Evolutionary conservation across 2,888 invertebrate genomes (phyloP), one percentile per base, ranked within the genome.

Genomic region (Campaea margaritaria): DNA sequence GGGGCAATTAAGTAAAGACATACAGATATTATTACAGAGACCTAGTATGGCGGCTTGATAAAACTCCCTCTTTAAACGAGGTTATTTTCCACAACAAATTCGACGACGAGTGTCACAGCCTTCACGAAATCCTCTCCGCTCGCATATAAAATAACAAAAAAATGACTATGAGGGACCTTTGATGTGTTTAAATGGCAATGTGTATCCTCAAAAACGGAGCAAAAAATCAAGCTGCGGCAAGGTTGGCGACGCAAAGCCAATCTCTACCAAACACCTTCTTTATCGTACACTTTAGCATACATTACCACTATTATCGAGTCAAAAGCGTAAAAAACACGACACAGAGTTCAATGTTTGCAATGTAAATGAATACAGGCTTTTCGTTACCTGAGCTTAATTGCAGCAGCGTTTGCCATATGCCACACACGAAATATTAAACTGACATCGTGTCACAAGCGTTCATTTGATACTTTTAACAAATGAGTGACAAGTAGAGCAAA

Each of bases 101-200:
- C 54, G 49, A 53, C 53, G 48, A 44, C n/a, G n/a, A n/a, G n/a
- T n/a, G 62, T 53, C 41, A 62, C 53, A 67, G 49, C 60, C 57
- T 62, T 62, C 62, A 68, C 67, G 39, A 65, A 65, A 61, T 21
- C 61, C 58, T 68, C 68, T 68, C 61, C 64, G 63, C 69, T 68
- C 63, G 61, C 67, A 69, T 69, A 66, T 70, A 72, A 78, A 74
- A 72, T 54, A 66, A 69, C 62, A 46, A 71, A 78, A 81, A 81
- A 82, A 81, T 77, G 74, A 78, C 77, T 76, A 69, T 70, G 75
- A 74, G 74, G 74, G 74, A 75, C 76, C 78, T 81, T 82, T 79
- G 83, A 83, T 81, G 81, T 79, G 72, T 78, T 78, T 84, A 84
- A 86, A 83, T 85, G 83, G 81, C 82, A 79, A 75, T 74, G 79